Percentiles rank a stretch among this genome's conserved stretches.
These are phyloP conservation scores for Otolemur crassicaudatus DNA, from an alignment of 2,797 vertebrate genomes.

Conservation along the genomic window DNA sequence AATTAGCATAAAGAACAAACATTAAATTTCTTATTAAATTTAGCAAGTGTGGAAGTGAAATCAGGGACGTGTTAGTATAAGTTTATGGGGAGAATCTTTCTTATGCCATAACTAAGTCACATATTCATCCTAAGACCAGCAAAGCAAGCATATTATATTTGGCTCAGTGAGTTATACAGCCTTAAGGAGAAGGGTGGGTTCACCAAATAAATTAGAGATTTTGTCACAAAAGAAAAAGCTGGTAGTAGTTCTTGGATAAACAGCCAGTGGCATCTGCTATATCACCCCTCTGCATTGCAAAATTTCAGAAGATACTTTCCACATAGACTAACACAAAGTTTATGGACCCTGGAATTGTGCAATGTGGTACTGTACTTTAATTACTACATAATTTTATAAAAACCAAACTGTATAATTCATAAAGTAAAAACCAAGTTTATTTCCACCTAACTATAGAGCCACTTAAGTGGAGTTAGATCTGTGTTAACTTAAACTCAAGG, in stretches of 20 bases:
- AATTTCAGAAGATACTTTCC: conserved; percentile 16
- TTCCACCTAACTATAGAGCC: neutral
- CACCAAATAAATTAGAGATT: conserved; percentile 9
- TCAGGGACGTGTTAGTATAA: too few relatives aligned
- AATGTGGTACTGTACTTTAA: neutral
- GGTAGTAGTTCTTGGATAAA: neutral
- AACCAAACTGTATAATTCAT: neutral
- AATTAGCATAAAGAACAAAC: too few relatives aligned
- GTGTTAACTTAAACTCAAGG: neutral
- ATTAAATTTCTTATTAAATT: too few relatives aligned
- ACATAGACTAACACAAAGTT: neutral
- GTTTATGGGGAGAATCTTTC: too few relatives aligned
- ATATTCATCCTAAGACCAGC: neutral
- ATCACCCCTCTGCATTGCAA: conserved; percentile 2
- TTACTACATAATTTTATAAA: conserved; percentile 33
- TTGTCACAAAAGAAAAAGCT: conserved; percentile 24
- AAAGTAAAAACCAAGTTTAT: conserved; percentile 12
- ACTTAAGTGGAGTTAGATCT: neutral
- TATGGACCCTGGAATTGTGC: neutral
- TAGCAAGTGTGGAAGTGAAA: too few relatives aligned
- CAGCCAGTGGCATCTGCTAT: neutral
- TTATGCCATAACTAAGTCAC: neutral
- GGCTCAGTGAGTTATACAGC: neutral
- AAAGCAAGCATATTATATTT: conserved; percentile 1
- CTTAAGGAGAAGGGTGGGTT: neutral